Evolutionary conservation across 2,888 invertebrate genomes (phyloP), one percentile per base, ranked within the genome.

Genomic region (Archips crataeganus): DNA sequence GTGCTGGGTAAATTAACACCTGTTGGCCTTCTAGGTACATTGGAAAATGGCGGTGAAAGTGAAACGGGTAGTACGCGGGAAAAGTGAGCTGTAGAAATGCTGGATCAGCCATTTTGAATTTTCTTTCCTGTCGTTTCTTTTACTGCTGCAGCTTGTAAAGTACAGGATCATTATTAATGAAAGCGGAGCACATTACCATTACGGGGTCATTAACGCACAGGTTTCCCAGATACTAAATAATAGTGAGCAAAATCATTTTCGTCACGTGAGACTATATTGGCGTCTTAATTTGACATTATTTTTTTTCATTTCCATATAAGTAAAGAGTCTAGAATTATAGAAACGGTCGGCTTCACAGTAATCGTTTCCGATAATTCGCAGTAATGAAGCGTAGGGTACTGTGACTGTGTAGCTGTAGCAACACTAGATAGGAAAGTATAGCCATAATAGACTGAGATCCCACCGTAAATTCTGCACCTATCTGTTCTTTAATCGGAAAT

Each of bases 21-120:
- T 75, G 79, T 64, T 60, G 77, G 78, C 80, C 65, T 80, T 81
- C 80, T 78, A 77, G 77, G 74, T 76, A 66, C 73, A 79, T 81
- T 78, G 82, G 82, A 85, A 86, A 85, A 83, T 79, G 82, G 79
- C 77, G 79, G 86, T 83, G 92, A 93, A 93, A 93, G 93, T 88
- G 88, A 90, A 87, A 87, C 86, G 82, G 78, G 80, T 87, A 88
- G 88, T 89, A 88, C 84, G 82, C 84, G 85, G 87, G 88, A 90
- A 92, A 91, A 88, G 86, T 86, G 81, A 82, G 80, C 80, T 78
- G 82, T 79, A 84, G 81, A 84, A 83, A 77, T 80, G 78, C 80
- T 78, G 76, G 79, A 78, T 64, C 81, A 71, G 84, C 82, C 82
- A 83, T 82, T 80, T 82, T 85, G 82, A 77, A 80, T 86, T 92